Conservation (phyloP, 2,797 vertebrate species). For the Chaetodon trifasciatus region DNA sequence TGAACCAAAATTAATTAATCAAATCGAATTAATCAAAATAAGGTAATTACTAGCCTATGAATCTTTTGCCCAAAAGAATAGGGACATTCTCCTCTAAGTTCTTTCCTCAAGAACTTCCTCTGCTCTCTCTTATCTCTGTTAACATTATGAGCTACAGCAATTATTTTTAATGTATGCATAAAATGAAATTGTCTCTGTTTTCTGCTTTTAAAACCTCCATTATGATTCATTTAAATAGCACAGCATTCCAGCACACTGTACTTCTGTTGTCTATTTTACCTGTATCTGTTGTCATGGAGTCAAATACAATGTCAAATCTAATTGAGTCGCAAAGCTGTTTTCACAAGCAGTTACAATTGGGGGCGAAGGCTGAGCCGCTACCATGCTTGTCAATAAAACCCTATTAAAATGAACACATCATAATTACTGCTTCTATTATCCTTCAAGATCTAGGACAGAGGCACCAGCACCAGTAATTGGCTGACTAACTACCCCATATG, state of each 20-base stretch:
- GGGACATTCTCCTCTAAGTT: neutral
- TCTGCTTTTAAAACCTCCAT: neutral
- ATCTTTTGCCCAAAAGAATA: neutral
- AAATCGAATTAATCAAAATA: slow-evolving; percentile 16
- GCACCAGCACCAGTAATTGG: slow-evolving; percentile 75
- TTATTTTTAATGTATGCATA: neutral
- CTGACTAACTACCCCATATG: slow-evolving; percentile 83
- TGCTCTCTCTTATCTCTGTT: neutral
- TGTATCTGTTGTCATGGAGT: slow-evolving; percentile 57
- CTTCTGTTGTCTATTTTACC: slow-evolving; percentile 24
- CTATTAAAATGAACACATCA: slow-evolving; percentile 84
- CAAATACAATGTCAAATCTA: slow-evolving; percentile 81
- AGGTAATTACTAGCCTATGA: neutral
- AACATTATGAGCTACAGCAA: neutral
- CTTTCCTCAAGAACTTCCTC: neutral
- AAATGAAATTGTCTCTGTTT: neutral
- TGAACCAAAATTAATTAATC: neutral
- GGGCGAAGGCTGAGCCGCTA: slow-evolving; percentile 64
- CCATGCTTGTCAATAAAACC: slow-evolving; percentile 85
- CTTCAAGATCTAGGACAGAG: slow-evolving; percentile 82
- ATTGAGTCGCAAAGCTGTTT: slow-evolving; percentile 79
- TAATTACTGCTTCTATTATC: slow-evolving; percentile 84
- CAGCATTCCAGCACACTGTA: slow-evolving; percentile 1
- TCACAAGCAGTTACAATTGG: slow-evolving; percentile 74
- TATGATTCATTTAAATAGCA: slow-evolving; percentile 24